Evolutionary conservation across 2,888 invertebrate genomes (phyloP), one percentile per base, ranked within the genome.

Genomic region (Drosophila mulleri): DNA sequence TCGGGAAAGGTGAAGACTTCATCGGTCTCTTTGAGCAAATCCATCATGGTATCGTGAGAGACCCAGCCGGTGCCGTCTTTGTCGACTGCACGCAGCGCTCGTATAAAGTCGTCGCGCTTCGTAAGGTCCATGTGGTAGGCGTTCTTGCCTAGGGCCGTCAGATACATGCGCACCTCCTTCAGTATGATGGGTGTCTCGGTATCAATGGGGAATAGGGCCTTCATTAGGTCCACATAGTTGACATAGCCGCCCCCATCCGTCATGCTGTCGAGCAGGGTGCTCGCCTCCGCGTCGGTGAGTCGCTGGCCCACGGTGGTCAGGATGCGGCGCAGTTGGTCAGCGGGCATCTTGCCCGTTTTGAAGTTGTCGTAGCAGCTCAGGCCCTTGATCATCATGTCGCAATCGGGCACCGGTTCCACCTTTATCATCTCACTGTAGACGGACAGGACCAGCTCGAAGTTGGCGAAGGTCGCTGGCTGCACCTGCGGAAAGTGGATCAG

Each of bases 101-200:
- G 9, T 1, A 75, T 75, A 16, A 70, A 74, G 0, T 67, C 60
- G 12, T 75, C 75, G 2, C 75, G 75, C n/a, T 67, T 74, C 0
- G 7, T 7, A 6, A 26, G 26, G 26, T 8, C 29, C 66, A 75
- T 75, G 35, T 75, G 37, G n/a, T 23, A 7, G 42, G 75, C 62
- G 42, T 63, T 61, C 3, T 29, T 60, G 29, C 75, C 75, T 2
- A 75, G 20, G 0, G 70, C 63, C 4, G 53, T 42, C 16, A 75
- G 44, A 45, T 75, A 75, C 4, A 47, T 16, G 0, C 56, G 54
- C 1, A 20, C 52, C 63, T 75, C 48, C 0, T 39, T 5, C 20
- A 66, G 6, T 45, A 61, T 67, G 0, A 32, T 35, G 9, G 12
- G 18, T 0, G 48, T n/a, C 18, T 60, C 26, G 11, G 2, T 7